Conservation (phyloP, 2,113 vertebrate species). For the Indicator indicator region DNA sequence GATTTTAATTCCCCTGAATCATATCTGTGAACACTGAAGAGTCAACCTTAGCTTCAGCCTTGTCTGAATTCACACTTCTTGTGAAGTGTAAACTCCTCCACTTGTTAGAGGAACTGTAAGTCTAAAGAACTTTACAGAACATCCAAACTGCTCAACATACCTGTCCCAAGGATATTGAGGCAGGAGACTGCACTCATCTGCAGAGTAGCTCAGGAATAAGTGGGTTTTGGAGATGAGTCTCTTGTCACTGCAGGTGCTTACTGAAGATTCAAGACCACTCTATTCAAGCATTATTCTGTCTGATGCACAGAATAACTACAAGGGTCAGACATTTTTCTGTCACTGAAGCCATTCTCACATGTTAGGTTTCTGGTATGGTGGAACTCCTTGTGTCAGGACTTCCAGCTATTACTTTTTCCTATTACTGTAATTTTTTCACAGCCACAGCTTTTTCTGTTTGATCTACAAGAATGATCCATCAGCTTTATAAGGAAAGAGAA, state of each 20-base stretch:
- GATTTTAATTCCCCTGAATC: background rate
- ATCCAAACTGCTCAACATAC: background rate
- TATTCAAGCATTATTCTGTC: background rate
- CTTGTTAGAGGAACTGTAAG: background rate
- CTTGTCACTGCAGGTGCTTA: background rate
- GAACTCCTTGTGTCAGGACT: background rate
- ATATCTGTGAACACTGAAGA: background rate
- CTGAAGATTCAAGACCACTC: background rate
- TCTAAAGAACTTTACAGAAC: background rate
- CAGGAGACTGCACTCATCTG: fast-evolving
- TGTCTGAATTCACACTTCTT: background rate
- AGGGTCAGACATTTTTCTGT: background rate
- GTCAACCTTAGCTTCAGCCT: background rate
- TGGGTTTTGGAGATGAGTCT: background rate
- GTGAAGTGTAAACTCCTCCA: no score
- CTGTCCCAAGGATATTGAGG: background rate
- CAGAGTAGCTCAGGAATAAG: background rate
- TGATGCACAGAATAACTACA: background rate
- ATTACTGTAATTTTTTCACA: background rate
- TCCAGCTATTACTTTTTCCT: background rate
- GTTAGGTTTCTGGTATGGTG: background rate
- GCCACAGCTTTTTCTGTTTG: background rate
- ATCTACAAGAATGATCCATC: background rate
- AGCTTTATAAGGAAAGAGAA: background rate
- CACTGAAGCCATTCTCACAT: background rate